These are phyloP conservation scores for Diaprepes abbreviatus DNA, from an alignment of 2,888 invertebrate genomes.

Conservation along the genomic window DNA sequence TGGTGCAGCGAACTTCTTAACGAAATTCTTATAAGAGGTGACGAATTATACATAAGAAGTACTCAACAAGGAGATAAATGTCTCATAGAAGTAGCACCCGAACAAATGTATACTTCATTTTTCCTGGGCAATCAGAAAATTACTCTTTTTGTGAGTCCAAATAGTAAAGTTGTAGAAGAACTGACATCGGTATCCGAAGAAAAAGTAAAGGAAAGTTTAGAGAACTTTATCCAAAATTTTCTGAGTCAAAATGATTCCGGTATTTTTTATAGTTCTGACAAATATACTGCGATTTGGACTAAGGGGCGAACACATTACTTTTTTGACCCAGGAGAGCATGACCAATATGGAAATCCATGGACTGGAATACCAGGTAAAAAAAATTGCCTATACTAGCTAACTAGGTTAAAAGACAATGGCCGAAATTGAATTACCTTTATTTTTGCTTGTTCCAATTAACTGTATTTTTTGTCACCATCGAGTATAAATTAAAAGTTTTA, in stretches of 20 bases:
- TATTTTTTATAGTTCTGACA: conserved; percentile 56
- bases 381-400: too few species aligned
- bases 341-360: conserved; percentile 59
- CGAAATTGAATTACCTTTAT: too few species aligned
- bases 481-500: too few species aligned
- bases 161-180: conserved; percentile 48
- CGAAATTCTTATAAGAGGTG: conserved; percentile 70
- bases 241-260: conserved; percentile 57
- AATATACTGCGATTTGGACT: conserved; percentile 61
- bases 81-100: conserved; percentile 54
- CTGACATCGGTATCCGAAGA: conserved; percentile 49
- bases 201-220: conserved; percentile 50
- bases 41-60: conserved; percentile 67
- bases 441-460: too few species aligned
- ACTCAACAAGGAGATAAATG: conserved; percentile 55
- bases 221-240: conserved; percentile 54
- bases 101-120: conserved; percentile 58
- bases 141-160: conserved; percentile 57
- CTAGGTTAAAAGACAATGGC: too few species aligned
- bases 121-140: conserved; percentile 57
- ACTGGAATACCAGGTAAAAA: conserved; percentile 47
- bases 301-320: conserved; percentile 53
- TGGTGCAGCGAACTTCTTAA: conserved; percentile 75
- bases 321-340: conserved; percentile 63
- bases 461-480: too few species aligned